Evolutionary conservation across 2,113 vertebrate species (phyloP).

Genomic region (Sander lucioperca): DNA sequence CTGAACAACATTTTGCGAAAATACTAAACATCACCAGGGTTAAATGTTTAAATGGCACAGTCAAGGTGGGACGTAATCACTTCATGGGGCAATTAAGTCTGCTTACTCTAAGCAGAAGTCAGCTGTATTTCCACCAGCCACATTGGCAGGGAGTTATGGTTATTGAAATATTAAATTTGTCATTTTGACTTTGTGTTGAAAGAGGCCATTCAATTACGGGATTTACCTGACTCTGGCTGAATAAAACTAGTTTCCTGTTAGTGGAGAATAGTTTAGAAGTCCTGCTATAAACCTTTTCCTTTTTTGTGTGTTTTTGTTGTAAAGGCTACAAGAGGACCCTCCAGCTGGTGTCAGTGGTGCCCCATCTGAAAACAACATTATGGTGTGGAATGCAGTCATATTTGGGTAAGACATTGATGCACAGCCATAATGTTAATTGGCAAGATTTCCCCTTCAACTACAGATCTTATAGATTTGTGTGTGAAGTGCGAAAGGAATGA

Average conservation of each 20-base stretch:
- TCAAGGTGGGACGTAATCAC: not conserved
- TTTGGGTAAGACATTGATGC: constrained; percentile 89
- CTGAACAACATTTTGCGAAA: not conserved
- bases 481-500: not conserved
- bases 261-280: not conserved
- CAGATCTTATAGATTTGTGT: not conserved
- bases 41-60: not conserved
- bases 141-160: too few species aligned
- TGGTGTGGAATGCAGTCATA: constrained; percentile 98
- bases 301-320: not conserved
- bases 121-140: not conserved
- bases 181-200: not conserved
- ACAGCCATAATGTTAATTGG: not conserved
- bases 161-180: not conserved
- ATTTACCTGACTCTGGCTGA: not conserved
- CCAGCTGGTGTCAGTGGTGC: constrained; percentile 96
- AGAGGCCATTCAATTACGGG: not conserved
- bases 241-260: not conserved
- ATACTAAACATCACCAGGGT: not conserved
- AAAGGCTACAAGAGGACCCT: constrained; percentile 96
- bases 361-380: constrained; percentile 98
- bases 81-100: not conserved
- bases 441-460: not conserved
- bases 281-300: not conserved
- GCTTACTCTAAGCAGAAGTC: not conserved